Evolutionary conservation across 2,888 invertebrate species (phyloP).

Genomic region (Portevinia maculata): DNA sequence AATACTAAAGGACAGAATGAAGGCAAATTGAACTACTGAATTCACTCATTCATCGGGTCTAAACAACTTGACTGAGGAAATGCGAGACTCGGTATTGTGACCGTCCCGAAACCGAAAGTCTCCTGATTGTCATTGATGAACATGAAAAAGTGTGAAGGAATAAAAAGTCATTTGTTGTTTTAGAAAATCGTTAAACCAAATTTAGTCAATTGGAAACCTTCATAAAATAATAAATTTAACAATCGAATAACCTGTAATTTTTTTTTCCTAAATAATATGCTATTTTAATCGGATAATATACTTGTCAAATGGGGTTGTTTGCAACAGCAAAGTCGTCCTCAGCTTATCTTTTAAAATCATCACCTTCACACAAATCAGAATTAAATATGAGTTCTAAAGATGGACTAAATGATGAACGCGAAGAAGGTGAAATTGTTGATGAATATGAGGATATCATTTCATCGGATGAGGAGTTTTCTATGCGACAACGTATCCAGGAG

Average conservation of each 20-base stretch:
- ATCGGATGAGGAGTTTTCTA: constrained; percentile 81
- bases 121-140: too few relatives aligned
- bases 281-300: not conserved
- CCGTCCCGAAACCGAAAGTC: too few relatives aligned
- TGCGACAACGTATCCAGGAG: constrained; percentile 81
- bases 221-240: not conserved
- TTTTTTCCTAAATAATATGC: not conserved
- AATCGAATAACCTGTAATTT: not conserved
- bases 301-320: constrained; percentile 54
- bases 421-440: constrained; percentile 82
- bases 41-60: too few relatives aligned
- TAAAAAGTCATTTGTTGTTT: too few relatives aligned
- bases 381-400: constrained; percentile 61
- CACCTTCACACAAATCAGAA: constrained; percentile 26
- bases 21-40: too few relatives aligned
- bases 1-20: too few relatives aligned
- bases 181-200: too few relatives aligned
- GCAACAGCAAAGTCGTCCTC: constrained; percentile 31
- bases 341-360: constrained; percentile 20
- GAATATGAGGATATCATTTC: constrained; percentile 82
- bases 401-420: constrained; percentile 77
- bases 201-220: too few relatives aligned
- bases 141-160: too few relatives aligned
- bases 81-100: too few relatives aligned
- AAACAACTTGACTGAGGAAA: too few relatives aligned